phyloP scores from a whole-genome alignment of 2,113 vertebrate genomes.

The Hippolais icterina region DNA sequence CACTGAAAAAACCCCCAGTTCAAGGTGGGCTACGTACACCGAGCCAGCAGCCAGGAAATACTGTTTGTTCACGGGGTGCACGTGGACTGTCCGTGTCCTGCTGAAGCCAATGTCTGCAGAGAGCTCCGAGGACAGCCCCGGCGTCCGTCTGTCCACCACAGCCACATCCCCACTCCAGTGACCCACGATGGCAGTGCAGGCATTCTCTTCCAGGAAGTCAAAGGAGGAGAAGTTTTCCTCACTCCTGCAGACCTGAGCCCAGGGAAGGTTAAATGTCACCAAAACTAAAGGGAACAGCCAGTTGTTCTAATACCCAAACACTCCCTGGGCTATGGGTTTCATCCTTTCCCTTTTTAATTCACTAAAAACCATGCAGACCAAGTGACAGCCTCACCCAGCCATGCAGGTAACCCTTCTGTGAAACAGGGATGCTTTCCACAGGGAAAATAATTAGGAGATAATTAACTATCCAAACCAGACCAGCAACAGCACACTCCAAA shows the following conservation, averaged over 20 bases:
- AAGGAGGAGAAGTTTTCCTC: conserved; percentile 77
- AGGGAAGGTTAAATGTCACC: not conserved
- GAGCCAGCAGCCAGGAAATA: conserved; percentile 83
- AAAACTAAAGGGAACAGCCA: rapidly evolving
- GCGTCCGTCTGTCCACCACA: conserved; percentile 83
- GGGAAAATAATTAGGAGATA: not conserved
- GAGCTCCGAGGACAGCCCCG: conserved; percentile 72
- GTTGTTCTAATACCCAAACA: rapidly evolving
- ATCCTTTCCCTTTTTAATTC: not conserved
- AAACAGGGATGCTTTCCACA: not conserved
- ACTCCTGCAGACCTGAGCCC: conserved; percentile 76
- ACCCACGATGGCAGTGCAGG: conserved; percentile 75
- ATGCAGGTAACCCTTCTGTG: not conserved
- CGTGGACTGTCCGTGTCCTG: conserved; percentile 76
- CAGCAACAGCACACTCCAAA: not conserved
- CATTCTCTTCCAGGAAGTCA: conserved; percentile 81
- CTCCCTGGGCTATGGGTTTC: not conserved
- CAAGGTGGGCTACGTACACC: conserved; percentile 51
- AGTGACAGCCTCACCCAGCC: not conserved
- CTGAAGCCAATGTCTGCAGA: conserved; percentile 62
- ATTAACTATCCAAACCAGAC: not conserved
- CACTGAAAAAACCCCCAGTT: rapidly evolving
- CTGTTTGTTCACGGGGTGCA: conserved; percentile 83
- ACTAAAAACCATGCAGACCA: not conserved
- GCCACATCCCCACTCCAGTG: conserved; percentile 73